phyloP scores from a whole-genome alignment of 2,113 vertebrate species.

The Morone saxatilis region DNA sequence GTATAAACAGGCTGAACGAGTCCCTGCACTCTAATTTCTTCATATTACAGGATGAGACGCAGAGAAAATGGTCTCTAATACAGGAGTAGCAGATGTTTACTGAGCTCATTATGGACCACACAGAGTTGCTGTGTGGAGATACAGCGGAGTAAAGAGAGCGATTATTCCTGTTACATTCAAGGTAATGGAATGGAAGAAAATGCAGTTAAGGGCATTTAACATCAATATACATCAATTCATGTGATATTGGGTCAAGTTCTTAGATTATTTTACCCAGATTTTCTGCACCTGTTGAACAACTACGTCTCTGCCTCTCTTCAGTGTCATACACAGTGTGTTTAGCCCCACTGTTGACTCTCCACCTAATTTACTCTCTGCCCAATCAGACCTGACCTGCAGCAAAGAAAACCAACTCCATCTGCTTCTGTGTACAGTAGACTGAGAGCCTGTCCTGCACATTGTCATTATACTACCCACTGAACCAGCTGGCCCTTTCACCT shows the following conservation, averaged over 20 bases:
- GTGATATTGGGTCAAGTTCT: constrained; percentile 1
- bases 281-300: constrained; percentile 60
- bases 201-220: background rate
- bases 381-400: constrained; percentile 55
- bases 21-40: constrained; percentile 82
- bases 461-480: constrained; percentile 71
- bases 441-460: constrained; percentile 54
- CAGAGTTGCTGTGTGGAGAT: constrained; percentile 63
- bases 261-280: constrained; percentile 9
- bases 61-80: constrained; percentile 81
- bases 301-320: background rate
- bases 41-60: constrained; percentile 83
- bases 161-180: constrained; percentile 32
- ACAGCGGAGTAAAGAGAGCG: constrained; percentile 7
- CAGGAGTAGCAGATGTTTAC: constrained; percentile 81
- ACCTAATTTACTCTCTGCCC: constrained; percentile 35
- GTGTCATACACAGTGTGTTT: background rate
- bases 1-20: constrained; percentile 73
- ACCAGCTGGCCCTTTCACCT: constrained; percentile 72
- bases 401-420: constrained; percentile 49
- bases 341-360: constrained; percentile 11
- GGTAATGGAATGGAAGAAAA: constrained; percentile 9
- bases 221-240: background rate
- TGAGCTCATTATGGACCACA: constrained; percentile 82
- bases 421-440: constrained; percentile 60